phyloP scores from a whole-genome alignment of 2,888 invertebrate species.

The Eristalinus aeneus region DNA sequence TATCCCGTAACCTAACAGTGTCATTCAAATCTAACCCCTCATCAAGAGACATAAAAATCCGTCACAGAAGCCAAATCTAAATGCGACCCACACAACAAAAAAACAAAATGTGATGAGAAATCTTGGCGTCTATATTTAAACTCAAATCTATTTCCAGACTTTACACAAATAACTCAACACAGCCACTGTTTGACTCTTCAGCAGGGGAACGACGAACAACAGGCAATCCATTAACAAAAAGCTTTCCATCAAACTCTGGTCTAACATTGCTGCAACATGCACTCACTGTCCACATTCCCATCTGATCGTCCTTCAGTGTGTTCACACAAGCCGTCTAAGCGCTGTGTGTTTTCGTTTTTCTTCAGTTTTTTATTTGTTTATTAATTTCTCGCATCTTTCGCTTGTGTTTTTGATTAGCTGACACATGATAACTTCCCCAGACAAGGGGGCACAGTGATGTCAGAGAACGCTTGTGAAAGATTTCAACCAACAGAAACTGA shows the following conservation, averaged over 20 bases:
- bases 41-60: neutral
- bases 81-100: neutral
- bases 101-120: neutral
- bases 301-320: neutral
- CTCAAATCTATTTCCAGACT: neutral
- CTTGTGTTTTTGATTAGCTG: conserved; percentile 8
- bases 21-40: neutral
- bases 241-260: neutral
- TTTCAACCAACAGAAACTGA: neutral
- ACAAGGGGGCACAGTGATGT: neutral
- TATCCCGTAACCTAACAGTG: neutral
- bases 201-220: neutral
- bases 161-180: neutral
- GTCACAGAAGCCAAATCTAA: neutral
- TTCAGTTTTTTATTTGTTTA: neutral
- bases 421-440: conserved; percentile 1
- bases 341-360: neutral
- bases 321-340: neutral
- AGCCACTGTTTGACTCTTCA: neutral
- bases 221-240: neutral
- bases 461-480: neutral
- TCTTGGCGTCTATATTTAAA: neutral
- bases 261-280: neutral
- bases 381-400: neutral
- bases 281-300: neutral